Evolutionary conservation across 2,888 invertebrate genomes (phyloP).

Genomic region (Autographa pulchrina): DNA sequence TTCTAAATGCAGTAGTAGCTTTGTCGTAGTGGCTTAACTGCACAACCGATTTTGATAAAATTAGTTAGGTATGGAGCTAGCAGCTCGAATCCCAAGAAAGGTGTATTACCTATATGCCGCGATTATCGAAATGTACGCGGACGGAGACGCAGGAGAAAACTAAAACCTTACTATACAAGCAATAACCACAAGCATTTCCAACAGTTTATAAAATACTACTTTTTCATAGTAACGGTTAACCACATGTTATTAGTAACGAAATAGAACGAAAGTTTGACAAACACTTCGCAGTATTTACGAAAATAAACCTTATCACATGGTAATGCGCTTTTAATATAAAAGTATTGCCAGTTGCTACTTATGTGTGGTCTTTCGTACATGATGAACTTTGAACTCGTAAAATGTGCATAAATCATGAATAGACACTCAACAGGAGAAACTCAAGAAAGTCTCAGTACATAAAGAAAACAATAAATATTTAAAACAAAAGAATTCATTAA

Average conservation of each 20-base stretch:
- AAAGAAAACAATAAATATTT: not conserved
- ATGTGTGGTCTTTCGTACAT: not conserved
- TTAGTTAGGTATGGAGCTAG: too few species aligned
- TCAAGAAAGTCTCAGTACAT: not conserved
- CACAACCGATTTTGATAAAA: too few species aligned
- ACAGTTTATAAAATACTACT: not conserved
- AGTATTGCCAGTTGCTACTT: not conserved
- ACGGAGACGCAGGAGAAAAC: too few species aligned
- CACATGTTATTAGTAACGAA: not conserved
- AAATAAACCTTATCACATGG: not conserved
- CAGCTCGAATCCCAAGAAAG: too few species aligned
- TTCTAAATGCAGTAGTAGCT: too few species aligned
- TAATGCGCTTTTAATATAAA: not conserved
- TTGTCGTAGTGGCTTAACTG: too few species aligned
- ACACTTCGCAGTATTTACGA: not conserved
- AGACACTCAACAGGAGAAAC: conserved; percentile 1
- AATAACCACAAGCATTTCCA: too few species aligned
- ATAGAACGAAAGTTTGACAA: not conserved
- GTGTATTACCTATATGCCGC: too few species aligned
- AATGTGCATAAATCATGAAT: conserved; percentile 6
- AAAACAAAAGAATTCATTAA: not conserved
- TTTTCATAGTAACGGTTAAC: not conserved
- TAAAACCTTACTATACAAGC: too few species aligned
- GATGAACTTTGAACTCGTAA: not conserved
- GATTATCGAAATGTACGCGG: too few species aligned